Conservation (phyloP, 92 coral and sea anemone species). For the Anthopleura xanthogrammica region DNA sequence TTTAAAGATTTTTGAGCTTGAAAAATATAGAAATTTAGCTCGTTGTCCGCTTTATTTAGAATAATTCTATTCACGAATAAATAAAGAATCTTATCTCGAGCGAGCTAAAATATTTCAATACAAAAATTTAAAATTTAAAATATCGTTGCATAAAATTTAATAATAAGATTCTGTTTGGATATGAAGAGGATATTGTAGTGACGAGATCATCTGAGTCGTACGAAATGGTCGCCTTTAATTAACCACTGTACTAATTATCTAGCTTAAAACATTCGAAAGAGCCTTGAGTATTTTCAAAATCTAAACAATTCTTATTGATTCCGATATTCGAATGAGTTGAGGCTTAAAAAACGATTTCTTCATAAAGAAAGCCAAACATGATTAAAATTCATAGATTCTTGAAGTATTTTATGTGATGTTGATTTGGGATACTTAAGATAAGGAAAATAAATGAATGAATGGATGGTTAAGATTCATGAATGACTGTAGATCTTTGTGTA, state of each 20-base stretch:
- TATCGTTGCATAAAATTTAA: too few relatives aligned
- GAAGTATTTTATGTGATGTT: not conserved
- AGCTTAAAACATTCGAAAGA: not conserved
- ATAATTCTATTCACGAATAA: too few relatives aligned
- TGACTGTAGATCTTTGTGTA: not conserved
- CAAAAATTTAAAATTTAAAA: too few relatives aligned
- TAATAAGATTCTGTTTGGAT: too few relatives aligned
- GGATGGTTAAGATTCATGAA: not conserved
- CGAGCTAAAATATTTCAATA: too few relatives aligned
- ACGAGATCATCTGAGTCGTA: not conserved
- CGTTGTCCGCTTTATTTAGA: too few relatives aligned
- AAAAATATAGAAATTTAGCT: too few relatives aligned
- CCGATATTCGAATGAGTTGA: not conserved
- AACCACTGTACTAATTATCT: not conserved
- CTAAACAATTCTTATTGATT: not conserved
- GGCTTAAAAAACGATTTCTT: not conserved
- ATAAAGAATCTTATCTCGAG: too few relatives aligned
- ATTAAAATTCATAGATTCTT: not conserved
- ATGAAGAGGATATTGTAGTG: too few relatives aligned
- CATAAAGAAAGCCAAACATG: not conserved
- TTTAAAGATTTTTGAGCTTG: too few relatives aligned
- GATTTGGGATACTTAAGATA: not conserved
- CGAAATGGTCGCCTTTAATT: not conserved
- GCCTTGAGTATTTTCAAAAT: not conserved
- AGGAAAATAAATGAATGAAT: not conserved